These are phyloP conservation scores for Maniola jurtina DNA, from an alignment of 1,140 invertebrate genomes.

Conservation along the genomic window DNA sequence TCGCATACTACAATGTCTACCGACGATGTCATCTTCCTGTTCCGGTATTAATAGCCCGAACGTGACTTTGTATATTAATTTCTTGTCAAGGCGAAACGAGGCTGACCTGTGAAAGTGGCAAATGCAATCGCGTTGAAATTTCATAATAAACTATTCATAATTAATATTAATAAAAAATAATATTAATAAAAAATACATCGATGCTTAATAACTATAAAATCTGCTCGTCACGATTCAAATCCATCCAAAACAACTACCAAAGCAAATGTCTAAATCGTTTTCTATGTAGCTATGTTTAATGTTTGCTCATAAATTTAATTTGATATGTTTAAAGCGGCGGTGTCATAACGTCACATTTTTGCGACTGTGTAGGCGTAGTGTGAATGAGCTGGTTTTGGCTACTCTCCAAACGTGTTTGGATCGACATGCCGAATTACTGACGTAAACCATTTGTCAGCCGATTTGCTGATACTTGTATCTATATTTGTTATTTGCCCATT, in stretches of 20 bases:
- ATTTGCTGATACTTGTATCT: constrained; percentile 32
- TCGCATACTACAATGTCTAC: constrained; percentile 25
- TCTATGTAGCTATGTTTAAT: neutral
- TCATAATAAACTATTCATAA: too few species aligned
- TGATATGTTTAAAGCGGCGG: constrained; percentile 21
- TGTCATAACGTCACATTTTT: constrained; percentile 48
- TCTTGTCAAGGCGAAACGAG: constrained; percentile 25
- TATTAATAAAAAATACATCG: too few species aligned
- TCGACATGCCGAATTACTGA: constrained; percentile 39
- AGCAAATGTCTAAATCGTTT: neutral
- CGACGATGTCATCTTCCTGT: constrained; percentile 50
- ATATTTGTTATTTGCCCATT: constrained; percentile 7
- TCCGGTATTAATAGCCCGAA: constrained; percentile 48
- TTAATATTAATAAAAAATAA: too few species aligned
- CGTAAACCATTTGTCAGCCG: constrained; percentile 49
- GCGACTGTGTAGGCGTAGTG: constrained; percentile 53
- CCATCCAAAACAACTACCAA: neutral
- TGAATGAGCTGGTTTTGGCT: constrained; percentile 72
- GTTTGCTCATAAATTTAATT: constrained; percentile 12
- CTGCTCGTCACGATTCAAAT: neutral
- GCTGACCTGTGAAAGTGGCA: neutral
- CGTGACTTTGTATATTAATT: constrained; percentile 36
- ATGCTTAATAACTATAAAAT: too few species aligned
- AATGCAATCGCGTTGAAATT: too few species aligned
- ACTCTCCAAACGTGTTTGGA: constrained; percentile 59